These are phyloP conservation scores for Nomia melanderi DNA, from an alignment of 1,140 invertebrate species.

Conservation along the genomic window DNA sequence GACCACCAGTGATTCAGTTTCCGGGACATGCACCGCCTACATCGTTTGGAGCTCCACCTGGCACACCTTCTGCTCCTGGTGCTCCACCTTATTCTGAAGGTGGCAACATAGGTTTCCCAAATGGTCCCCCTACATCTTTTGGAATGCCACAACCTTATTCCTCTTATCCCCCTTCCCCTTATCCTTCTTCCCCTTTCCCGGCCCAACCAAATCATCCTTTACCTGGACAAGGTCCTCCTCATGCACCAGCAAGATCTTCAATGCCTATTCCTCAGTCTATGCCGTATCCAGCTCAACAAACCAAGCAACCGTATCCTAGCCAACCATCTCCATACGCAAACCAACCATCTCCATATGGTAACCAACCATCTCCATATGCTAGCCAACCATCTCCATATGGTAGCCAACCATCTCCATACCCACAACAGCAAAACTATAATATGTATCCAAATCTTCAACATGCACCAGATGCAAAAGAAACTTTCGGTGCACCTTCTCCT, in stretches of 20 bases:
- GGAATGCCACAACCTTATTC: constrained; percentile 73
- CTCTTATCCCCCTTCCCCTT: too few relatives aligned
- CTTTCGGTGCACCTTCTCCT: constrained; percentile 29
- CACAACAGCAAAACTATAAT: constrained; percentile 58
- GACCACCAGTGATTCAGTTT: constrained; percentile 71
- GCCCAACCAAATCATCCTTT: constrained; percentile 41
- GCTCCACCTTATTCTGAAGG: not conserved
- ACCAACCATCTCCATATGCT: constrained; percentile 36
- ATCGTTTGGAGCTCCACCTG: constrained; percentile 75
- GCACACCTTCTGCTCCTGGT: constrained; percentile 72
- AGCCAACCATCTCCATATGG: constrained; percentile 43
- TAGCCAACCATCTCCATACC: constrained; percentile 28
- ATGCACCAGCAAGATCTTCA: constrained; percentile 44
- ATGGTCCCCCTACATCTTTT: constrained; percentile 66
- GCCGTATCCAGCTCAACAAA: constrained; percentile 45
- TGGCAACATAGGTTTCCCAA: constrained; percentile 1
- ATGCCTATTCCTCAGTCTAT: constrained; percentile 37
- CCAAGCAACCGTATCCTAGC: constrained; percentile 32
- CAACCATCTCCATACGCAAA: constrained; percentile 41
- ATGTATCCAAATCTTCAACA: constrained; percentile 67
- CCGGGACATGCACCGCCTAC: constrained; percentile 72
- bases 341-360: constrained; percentile 50
- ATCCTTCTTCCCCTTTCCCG: constrained; percentile 53
- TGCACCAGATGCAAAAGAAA: constrained; percentile 42
- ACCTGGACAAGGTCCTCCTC: constrained; percentile 44